phyloP scores from a whole-genome alignment of 2,797 vertebrate species.

The Pseudochromis fuscus region DNA sequence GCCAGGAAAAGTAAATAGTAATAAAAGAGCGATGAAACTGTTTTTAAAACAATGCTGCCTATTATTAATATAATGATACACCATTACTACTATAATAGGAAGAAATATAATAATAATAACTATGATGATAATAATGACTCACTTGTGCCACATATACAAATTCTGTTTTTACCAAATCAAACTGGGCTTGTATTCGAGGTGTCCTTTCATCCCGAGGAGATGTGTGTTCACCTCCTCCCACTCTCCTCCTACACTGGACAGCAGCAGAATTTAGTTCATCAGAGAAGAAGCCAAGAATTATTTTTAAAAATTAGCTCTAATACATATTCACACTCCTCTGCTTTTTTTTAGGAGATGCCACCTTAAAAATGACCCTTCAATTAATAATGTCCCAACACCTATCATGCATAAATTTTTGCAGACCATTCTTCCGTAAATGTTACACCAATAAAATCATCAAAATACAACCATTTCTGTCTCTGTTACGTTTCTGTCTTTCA shows the following conservation, averaged over 20 bases:
- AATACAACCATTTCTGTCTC: too few relatives aligned
- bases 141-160: background rate
- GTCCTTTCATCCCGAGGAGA: conserved; percentile 39
- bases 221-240: conserved; percentile 59
- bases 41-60: too few relatives aligned
- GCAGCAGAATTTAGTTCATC: conserved; percentile 36
- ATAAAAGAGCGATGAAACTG: background rate
- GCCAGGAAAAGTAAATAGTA: background rate
- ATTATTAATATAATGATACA: too few relatives aligned
- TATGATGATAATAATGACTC: conserved; percentile 27
- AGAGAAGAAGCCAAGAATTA: conserved; percentile 20
- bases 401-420: background rate
- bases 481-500: too few relatives aligned
- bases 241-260: conserved; percentile 41
- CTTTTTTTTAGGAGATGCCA: background rate
- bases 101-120: background rate
- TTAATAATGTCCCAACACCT: background rate
- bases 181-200: conserved; percentile 46
- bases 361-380: background rate
- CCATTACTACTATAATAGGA: background rate
- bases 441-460: too few relatives aligned
- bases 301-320: conserved; percentile 2
- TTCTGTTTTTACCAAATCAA: conserved; percentile 36
- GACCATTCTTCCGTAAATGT: too few relatives aligned
- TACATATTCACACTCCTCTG: background rate